phyloP scores from a whole-genome alignment of 1,140 invertebrate genomes.

The Drosophila punjabiensis region DNA sequence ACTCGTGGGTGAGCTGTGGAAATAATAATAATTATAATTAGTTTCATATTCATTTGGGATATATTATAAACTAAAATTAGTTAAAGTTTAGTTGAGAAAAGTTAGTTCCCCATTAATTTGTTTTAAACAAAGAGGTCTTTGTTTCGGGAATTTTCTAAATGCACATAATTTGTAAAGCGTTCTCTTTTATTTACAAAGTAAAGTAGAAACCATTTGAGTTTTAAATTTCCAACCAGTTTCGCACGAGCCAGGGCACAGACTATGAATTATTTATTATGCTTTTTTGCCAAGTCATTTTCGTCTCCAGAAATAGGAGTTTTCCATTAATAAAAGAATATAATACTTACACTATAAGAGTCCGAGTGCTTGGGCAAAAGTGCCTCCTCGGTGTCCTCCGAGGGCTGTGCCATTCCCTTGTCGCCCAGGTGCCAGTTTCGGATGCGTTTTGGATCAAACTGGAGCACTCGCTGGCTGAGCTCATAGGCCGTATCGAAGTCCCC shows the following conservation, averaged over 20 bases:
- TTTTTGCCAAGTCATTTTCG: constrained; percentile 7
- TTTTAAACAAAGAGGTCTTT: neutral
- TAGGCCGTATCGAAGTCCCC: constrained; percentile 94
- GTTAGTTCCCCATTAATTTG: neutral
- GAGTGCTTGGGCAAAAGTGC: constrained; percentile 32
- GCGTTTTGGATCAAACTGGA: constrained; percentile 93
- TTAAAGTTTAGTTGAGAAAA: neutral
- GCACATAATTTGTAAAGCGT: neutral
- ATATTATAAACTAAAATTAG: neutral
- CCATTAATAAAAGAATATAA: neutral
- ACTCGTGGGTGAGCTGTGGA: constrained; percentile 67
- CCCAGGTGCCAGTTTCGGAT: constrained; percentile 91
- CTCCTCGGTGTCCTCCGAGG: constrained; percentile 14
- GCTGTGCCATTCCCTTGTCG: constrained; percentile 85
- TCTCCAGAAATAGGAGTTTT: neutral
- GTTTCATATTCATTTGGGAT: neutral
- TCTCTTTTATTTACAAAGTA: constrained; percentile 1
- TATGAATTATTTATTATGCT: constrained; percentile 7
- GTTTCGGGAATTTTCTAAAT: neutral
- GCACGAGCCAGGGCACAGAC: neutral
- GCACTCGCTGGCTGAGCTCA: constrained; percentile 94
- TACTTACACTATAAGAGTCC: constrained; percentile 62
- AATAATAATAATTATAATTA: constrained; percentile 4
- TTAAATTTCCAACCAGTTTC: constrained; percentile 12
- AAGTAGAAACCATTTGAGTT: neutral